Evolutionary conservation across 2,888 invertebrate species (phyloP).

Genomic region (Mesorhabditis sp.): DNA sequence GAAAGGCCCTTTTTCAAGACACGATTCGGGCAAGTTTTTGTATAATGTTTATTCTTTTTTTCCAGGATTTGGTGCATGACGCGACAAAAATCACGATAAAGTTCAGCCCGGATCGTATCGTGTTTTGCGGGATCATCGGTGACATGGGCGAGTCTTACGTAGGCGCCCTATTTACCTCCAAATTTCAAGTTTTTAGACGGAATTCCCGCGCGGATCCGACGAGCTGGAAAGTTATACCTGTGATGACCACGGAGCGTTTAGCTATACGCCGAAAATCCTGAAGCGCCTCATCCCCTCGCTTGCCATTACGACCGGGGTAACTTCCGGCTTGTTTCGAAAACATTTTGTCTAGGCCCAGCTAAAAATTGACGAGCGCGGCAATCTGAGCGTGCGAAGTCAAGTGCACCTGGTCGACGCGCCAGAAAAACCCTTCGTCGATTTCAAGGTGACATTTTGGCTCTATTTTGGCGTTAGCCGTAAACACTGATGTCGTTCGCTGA

Average conservation of each 20-base stretch:
- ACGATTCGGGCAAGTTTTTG: slow-evolving; percentile 2
- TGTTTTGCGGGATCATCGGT: neutral
- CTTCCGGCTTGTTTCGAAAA: neutral
- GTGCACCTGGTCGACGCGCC: neutral
- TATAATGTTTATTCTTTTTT: neutral
- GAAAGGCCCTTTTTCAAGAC: neutral
- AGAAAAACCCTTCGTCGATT: neutral
- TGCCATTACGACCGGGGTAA: neutral
- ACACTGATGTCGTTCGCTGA: no score
- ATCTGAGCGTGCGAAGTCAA: neutral
- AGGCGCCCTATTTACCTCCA: neutral
- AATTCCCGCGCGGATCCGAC: slow-evolving; percentile 3
- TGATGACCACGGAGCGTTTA: neutral
- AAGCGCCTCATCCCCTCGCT: neutral
- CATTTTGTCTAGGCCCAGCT: neutral
- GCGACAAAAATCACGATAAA: neutral
- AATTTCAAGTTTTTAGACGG: neutral
- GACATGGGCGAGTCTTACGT: neutral
- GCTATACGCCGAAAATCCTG: neutral
- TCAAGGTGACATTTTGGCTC: neutral
- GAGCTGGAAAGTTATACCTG: neutral
- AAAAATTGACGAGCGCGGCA: slow-evolving; percentile 1
- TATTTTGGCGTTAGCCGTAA: no score
- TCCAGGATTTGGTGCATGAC: neutral
- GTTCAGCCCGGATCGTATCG: slow-evolving; percentile 3